Base-by-base conservation (phyloP, 2,888 invertebrate genomes). In the Amblyjoppa fuscipennis region DNA sequence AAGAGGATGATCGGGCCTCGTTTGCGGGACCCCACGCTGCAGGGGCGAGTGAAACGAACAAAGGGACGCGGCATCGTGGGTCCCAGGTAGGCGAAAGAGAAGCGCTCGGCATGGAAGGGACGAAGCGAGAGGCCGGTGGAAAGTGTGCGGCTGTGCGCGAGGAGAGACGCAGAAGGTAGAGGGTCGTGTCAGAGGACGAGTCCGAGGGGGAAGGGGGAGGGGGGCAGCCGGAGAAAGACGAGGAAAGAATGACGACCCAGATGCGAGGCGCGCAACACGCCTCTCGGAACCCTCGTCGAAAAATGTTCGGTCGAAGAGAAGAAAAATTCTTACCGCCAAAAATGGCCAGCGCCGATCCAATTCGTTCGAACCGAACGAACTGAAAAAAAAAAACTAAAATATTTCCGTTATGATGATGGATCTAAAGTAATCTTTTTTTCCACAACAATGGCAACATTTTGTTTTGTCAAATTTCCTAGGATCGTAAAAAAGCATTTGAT, bases 231-330 rank as follows among this genome's bases (percentile, higher is more conserved):
- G 75, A 49, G 66, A 56, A 51, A 82, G 56, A 75, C 85, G 69
- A 80, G 75, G 84, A 66, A 79, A 87, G 86, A 76, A 86, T 84
- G 89, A 88, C 89, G 89, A 90, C 90, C 90, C 89, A 91, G 88
- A 89, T 91, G 91, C 89, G 84, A 83, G 79, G 81, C 76, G 49
- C 69, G 41, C 20, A 31, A 25, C 41, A 34, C 70, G 20, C 20
- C 20, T 20, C 66, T 34, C 11, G 13, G 53, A 59, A n/a, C 28
- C 16, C 64, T 34, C 64, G n/a, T 31, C 34, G 64, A 64, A 53
- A 80, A 70, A 66, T 71, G 25, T 66, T 41, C 31, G 49, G 38
- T 38, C 70, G 9, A 38, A 75, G 13, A 51, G 61, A 25, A 13
- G 11, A 38, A 49, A 49, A 41, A 41, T 41, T 41, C 49, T 75